Evolutionary conservation across 23 tunicate genomes (phyloP).

Genomic region (Aplidium turbinatum): DNA sequence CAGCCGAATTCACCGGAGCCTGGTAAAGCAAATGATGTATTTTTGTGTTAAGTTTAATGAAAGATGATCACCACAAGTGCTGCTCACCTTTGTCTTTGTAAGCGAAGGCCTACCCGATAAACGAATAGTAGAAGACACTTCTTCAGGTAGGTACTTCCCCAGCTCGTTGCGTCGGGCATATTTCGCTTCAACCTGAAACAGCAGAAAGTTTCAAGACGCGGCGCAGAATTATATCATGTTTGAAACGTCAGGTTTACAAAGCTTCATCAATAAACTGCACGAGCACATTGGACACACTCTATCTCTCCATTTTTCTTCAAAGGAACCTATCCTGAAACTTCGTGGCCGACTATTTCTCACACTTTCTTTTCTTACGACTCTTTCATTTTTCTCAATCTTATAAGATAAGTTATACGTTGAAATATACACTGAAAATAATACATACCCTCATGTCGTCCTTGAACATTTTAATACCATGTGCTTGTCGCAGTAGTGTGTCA

Average conservation of each 20-base stretch:
- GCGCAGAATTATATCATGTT: too few species aligned
- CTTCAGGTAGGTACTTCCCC: constrained; percentile 54
- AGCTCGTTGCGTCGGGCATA: constrained; percentile 75
- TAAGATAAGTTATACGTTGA: too few species aligned
- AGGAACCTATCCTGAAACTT: too few species aligned
- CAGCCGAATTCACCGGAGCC: constrained; percentile 26
- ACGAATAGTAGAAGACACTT: constrained; percentile 62
- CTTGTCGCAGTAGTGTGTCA: constrained; percentile 88
- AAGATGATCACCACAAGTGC: too few species aligned
- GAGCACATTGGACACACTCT: too few species aligned
- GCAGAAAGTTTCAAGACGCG: not conserved
- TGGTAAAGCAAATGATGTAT: not conserved
- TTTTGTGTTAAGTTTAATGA: not conserved
- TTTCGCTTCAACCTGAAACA: constrained; percentile 80
- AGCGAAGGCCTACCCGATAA: constrained; percentile 13
- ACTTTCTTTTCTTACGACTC: too few species aligned
- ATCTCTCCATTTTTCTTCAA: too few species aligned
- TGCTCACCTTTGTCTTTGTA: constrained; percentile 22
- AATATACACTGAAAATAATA: too few species aligned
- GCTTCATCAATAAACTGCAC: too few species aligned
- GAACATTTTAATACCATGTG: constrained; percentile 64
- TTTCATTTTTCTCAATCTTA: too few species aligned
- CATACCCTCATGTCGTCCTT: constrained; percentile 85
- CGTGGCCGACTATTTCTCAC: too few species aligned
- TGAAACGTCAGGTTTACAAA: too few species aligned